Evolutionary conservation across 2,797 vertebrate genomes (phyloP).

Genomic region (Denticeps clupeoides): DNA sequence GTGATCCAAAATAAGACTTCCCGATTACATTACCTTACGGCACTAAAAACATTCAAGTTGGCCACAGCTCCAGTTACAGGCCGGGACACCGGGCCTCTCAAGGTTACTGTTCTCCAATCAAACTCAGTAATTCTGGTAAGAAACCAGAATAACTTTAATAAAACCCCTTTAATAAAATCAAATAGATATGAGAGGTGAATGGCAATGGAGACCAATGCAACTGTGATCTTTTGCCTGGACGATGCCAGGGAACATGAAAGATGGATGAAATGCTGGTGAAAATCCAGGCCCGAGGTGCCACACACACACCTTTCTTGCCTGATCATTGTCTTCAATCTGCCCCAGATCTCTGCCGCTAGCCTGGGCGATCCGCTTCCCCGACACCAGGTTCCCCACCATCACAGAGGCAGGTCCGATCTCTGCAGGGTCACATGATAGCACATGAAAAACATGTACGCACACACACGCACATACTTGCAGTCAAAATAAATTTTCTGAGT

Average conservation of each 20-base stretch:
- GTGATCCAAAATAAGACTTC: conserved; percentile 7
- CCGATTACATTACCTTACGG: neutral
- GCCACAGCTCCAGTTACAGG: too few species aligned
- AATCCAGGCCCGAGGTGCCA: conserved; percentile 30
- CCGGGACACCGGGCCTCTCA: too few species aligned
- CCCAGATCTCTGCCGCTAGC: conserved; percentile 92
- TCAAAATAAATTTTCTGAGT: too few species aligned
- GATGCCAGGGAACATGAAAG: neutral
- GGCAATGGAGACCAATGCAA: neutral
- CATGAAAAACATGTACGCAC: neutral
- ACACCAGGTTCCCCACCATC: conserved; percentile 98
- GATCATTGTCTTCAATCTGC: conserved; percentile 97
- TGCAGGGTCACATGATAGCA: conserved; percentile 34
- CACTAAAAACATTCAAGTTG: too few species aligned
- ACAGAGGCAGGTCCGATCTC: conserved; percentile 98
- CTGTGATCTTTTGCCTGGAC: neutral
- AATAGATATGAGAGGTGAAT: too few species aligned
- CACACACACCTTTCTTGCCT: conserved; percentile 76
- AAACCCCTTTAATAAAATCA: too few species aligned
- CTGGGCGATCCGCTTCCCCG: conserved; percentile 95
- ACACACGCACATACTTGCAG: neutral
- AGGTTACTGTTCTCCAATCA: too few species aligned
- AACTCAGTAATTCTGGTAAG: too few species aligned
- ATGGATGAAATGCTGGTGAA: conserved; percentile 21
- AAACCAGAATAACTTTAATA: too few species aligned